Evolutionary conservation across 2,113 vertebrate genomes (phyloP), one percentile per base, ranked within the genome.

Genomic region (Turdus rufiventris): DNA sequence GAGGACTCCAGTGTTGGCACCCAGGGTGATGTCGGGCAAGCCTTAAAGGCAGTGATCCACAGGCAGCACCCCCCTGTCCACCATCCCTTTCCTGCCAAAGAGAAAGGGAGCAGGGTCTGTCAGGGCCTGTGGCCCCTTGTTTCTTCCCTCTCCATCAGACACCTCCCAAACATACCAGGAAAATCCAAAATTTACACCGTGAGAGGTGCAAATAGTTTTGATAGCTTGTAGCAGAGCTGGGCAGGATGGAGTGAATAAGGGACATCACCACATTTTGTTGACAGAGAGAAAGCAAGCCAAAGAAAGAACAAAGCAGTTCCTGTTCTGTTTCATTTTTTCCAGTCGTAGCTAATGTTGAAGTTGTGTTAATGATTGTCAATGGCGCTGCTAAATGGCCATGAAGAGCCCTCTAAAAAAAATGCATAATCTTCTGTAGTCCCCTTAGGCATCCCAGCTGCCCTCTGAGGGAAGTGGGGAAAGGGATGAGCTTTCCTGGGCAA

Each of bases 351-450:
- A 45, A 45, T 40, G 40, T 40, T 40, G 40, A 13, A 14, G 12
- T 40, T 40, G 40, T 40, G 40, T 66, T 20, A 86, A 40, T 85
- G 36, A 80, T 40, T 91, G 26, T 42, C 36, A 21, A 6, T 18
- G n/a, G 4, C 8, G 5, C 42, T 61, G 19, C 60, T 43, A 10
- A 62, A 8, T 75, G 70, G 63, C 31, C 9, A 26, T 14, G 0
- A 56, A 25, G 6, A 77, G 3, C 0, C 0, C 1, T 8, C 10
- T 38, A 89, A 56, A 40, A 5, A 54, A 5, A 2, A 20, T n/a
- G n/a, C n/a, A n/a, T 0, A 57, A 7, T 20, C 5, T 23, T 31
- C 10, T 47, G n/a, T 36, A 60, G 19, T 24, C 26, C 42, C 3
- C 3, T 9, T 9, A 13, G 16, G 5, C 17, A 31, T 70, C 4